A percentile compares a stretch with the other conserved stretches of the same genome.
These are phyloP conservation scores for Pygocentrus nattereri DNA, from an alignment of 2,797 vertebrate genomes.

Conservation along the genomic window DNA sequence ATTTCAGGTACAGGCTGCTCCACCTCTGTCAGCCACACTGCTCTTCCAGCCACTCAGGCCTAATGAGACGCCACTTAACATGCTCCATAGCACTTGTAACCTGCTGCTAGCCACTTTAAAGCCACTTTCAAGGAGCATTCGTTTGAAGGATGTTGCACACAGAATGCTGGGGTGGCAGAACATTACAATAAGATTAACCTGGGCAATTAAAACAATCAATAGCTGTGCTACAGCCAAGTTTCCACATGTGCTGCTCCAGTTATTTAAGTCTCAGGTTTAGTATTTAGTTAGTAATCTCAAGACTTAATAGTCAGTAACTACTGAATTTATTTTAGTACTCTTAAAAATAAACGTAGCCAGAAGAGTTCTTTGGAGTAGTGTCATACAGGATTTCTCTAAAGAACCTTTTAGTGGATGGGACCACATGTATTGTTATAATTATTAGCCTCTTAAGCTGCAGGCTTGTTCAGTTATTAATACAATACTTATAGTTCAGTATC, in stretches of 20 bases:
- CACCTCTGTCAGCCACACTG: conserved; percentile 56
- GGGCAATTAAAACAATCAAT: not conserved
- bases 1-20: conserved; percentile 75
- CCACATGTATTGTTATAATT: not conserved
- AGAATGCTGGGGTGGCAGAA: conserved; percentile 31
- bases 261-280: not conserved
- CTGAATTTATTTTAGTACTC: not conserved
- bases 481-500: not conserved
- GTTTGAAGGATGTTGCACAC: conserved; percentile 43
- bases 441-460: too few relatives aligned
- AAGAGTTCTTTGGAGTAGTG: not conserved
- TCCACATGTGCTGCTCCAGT: not conserved
- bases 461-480: not conserved
- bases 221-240: not conserved
- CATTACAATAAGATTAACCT: conserved; percentile 39
- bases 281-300: too few relatives aligned
- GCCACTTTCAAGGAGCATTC: conserved; percentile 54
- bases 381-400: not conserved
- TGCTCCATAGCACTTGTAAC: conserved; percentile 68
- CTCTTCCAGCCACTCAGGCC: conserved; percentile 65
- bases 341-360: not conserved
- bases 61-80: conserved; percentile 86
- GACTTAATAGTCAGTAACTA: not conserved
- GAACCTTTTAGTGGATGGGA: not conserved
- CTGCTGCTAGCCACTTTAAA: conserved; percentile 69